Conservation (phyloP, 2,888 invertebrate genomes). For the Microdon myrmicae region DNA sequence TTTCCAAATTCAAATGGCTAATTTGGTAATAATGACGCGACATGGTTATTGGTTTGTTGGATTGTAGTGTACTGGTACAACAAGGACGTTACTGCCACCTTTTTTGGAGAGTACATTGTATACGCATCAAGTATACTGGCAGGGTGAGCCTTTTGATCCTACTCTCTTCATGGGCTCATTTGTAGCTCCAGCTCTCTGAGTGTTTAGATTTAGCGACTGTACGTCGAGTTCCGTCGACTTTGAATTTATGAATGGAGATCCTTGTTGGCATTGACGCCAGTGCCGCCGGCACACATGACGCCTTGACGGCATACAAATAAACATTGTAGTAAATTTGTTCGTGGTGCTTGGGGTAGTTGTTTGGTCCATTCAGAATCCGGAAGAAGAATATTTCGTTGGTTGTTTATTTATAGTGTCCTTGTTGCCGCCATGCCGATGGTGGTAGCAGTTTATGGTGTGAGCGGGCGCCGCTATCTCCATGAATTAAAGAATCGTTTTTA, state of each 20-base stretch:
- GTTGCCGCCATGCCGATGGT: slow-evolving; percentile 5
- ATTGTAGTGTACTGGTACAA: too few species aligned
- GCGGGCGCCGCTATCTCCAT: slow-evolving; percentile 25
- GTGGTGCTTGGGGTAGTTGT: slow-evolving; percentile 10
- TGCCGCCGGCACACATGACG: slow-evolving; percentile 40
- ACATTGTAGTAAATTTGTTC: slow-evolving; percentile 45
- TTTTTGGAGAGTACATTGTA: too few species aligned
- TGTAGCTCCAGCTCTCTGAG: too few species aligned
- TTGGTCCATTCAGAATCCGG: slow-evolving; percentile 46
- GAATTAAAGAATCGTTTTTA: slow-evolving; percentile 35
- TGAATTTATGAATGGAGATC: slow-evolving; percentile 46
- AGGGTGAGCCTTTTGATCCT: background rate
- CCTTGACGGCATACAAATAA: slow-evolving; percentile 42
- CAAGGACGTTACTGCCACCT: too few species aligned
- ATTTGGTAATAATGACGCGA: slow-evolving; percentile 48
- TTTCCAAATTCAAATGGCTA: slow-evolving; percentile 46
- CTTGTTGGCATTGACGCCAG: slow-evolving; percentile 15
- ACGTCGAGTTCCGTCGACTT: too few species aligned
- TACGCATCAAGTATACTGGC: slow-evolving; percentile 22
- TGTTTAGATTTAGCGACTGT: too few species aligned
- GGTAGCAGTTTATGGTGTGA: background rate
- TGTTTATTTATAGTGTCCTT: slow-evolving; percentile 42
- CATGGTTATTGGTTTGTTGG: slow-evolving; percentile 42
- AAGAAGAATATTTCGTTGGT: slow-evolving; percentile 35
- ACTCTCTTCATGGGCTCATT: slow-evolving; percentile 1